A percentile compares a stretch with the other conserved stretches of the same genome.
These are phyloP conservation scores for Cygnus atratus DNA, from an alignment of 2,113 vertebrate genomes.

Conservation along the genomic window DNA sequence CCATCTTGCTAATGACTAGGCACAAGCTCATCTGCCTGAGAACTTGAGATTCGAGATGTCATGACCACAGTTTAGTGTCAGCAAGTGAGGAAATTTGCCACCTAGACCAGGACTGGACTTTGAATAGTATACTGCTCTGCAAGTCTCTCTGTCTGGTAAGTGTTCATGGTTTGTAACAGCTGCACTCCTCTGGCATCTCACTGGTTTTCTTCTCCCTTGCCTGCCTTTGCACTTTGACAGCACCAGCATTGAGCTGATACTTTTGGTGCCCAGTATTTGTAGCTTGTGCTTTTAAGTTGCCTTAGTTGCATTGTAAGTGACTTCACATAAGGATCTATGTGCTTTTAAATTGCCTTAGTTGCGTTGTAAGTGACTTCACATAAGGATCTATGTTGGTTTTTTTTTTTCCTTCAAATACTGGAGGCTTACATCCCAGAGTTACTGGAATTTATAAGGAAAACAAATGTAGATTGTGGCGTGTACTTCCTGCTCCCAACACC, in stretches of 20 bases:
- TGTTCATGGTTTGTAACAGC: not conserved
- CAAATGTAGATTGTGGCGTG: not conserved
- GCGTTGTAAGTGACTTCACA: not conserved
- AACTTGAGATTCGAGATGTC: not conserved
- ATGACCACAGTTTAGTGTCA: not conserved
- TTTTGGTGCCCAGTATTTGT: not conserved
- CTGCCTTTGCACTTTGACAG: not conserved
- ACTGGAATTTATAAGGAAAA: not conserved
- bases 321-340: not conserved
- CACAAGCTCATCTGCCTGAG: not conserved
- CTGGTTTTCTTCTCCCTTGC: not conserved
- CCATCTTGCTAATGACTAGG: accelerated
- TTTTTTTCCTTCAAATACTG: not conserved
- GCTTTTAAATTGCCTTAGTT: not conserved
- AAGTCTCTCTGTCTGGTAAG: not conserved
- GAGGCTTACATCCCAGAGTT: not conserved
- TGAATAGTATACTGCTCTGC: not conserved
- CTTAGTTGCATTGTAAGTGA: not conserved
- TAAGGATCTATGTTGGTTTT: not conserved
- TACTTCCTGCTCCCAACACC: not conserved
- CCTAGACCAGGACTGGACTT: not conserved
- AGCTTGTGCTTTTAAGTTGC: not conserved
- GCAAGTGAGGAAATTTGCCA: not conserved
- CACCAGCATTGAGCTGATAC: not conserved
- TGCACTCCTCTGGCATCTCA: not conserved